Evolutionary conservation across 2,797 vertebrate genomes (phyloP).

Genomic region (Cirrhinus molitorella): DNA sequence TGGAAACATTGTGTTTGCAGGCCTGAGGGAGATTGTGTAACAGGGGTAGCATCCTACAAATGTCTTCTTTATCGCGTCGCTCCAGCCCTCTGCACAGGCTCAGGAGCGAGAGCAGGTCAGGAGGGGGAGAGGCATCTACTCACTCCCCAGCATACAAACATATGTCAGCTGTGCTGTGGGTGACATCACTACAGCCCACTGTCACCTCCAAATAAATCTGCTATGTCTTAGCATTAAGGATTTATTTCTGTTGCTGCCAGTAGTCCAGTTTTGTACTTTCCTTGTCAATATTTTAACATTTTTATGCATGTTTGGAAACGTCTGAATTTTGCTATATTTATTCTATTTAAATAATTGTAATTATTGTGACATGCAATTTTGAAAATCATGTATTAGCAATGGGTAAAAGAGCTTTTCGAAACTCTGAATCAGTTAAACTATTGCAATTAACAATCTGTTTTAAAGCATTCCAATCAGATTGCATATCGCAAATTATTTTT

Average conservation of each 20-base stretch:
- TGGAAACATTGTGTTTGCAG: conserved; percentile 31
- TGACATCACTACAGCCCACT: neutral
- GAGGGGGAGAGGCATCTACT: neutral
- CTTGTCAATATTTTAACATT: neutral
- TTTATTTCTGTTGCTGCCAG: neutral
- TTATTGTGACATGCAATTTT: too few species aligned
- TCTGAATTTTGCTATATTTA: neutral
- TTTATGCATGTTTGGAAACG: too few species aligned
- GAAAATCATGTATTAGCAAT: too few species aligned
- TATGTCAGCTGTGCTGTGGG: neutral
- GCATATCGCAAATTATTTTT: too few species aligned
- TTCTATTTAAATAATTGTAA: too few species aligned
- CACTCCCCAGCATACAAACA: neutral
- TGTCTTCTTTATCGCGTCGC: conserved; percentile 28
- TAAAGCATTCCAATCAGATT: too few species aligned
- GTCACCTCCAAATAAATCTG: neutral
- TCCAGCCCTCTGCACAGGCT: neutral
- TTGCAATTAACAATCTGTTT: too few species aligned
- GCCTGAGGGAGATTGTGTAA: conserved; percentile 45
- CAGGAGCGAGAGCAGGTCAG: neutral
- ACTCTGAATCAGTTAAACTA: too few species aligned
- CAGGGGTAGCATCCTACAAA: conserved; percentile 33
- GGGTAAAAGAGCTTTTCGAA: too few species aligned
- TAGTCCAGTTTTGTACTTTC: neutral
- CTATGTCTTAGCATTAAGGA: neutral